Percentiles rank a stretch among this genome's conserved stretches.
Conservation (phyloP, 2,888 invertebrate genomes). For the Drosophila mettleri region DNA sequence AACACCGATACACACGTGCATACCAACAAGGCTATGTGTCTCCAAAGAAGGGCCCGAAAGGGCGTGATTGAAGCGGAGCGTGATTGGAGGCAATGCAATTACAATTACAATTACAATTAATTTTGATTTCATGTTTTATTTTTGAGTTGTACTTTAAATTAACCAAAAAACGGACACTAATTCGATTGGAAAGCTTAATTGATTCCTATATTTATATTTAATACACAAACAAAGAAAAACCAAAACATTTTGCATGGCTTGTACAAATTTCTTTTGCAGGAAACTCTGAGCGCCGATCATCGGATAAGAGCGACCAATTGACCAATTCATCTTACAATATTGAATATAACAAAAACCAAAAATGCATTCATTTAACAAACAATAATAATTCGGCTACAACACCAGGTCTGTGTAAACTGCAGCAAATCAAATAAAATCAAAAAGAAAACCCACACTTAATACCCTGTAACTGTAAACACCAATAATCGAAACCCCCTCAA, state of each 20-base stretch:
- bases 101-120: constrained; percentile 6
- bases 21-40: not conserved
- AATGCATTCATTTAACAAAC: constrained; percentile 85
- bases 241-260: constrained; percentile 84
- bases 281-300: constrained; percentile 85
- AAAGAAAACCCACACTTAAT: constrained; percentile 24
- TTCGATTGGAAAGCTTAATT: constrained; percentile 30
- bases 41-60: not conserved
- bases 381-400: constrained; percentile 85
- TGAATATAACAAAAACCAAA: constrained; percentile 84
- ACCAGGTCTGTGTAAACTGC: constrained; percentile 85
- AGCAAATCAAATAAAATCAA: constrained; percentile 54
- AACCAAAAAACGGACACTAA: constrained; percentile 11
- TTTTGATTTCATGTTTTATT: constrained; percentile 5
- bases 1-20: not conserved
- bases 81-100: constrained; percentile 8
- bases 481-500: constrained; percentile 1
- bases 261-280: constrained; percentile 85
- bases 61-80: constrained; percentile 1
- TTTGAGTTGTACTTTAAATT: constrained; percentile 16
- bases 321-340: constrained; percentile 84
- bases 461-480: constrained; percentile 42
- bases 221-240: constrained; percentile 35
- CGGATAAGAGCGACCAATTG: constrained; percentile 85
- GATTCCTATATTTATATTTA: constrained; percentile 22